A percentile compares a stretch with the other conserved stretches of the same genome.
phyloP scores from a whole-genome alignment of 1,140 invertebrate genomes.

The Melipona quadrifasciata region DNA sequence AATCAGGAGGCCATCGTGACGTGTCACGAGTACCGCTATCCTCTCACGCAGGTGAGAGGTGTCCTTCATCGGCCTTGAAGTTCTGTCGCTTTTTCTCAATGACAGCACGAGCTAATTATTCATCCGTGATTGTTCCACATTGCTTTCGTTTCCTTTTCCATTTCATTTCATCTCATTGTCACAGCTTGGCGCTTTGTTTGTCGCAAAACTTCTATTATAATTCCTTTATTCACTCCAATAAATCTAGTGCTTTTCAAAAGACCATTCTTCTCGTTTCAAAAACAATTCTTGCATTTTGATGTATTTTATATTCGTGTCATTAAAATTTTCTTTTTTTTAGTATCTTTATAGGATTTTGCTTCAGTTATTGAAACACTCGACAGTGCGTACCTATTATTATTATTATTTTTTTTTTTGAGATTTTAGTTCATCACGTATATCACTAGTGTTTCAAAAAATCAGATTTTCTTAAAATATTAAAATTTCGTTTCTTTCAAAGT shows the following conservation, averaged over 20 bases:
- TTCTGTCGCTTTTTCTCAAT: conserved; percentile 31
- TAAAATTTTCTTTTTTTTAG: not conserved
- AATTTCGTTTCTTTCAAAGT: not conserved
- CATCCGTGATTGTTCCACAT: conserved; percentile 22
- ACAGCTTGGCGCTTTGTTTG: not conserved
- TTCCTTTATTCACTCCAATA: not conserved
- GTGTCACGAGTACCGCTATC: conserved; percentile 60
- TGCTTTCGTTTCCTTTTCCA: conserved; percentile 3
- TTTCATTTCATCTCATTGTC: not conserved
- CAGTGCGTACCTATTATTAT: too few species aligned
- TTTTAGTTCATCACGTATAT: too few species aligned
- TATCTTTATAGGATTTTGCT: too few species aligned
- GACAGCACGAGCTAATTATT: conserved; percentile 44
- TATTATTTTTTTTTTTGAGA: too few species aligned
- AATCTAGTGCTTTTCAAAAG: not conserved
- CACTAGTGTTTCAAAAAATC: too few species aligned
- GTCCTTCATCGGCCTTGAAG: conserved; percentile 57
- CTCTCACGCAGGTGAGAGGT: conserved; percentile 58
- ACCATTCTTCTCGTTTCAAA: not conserved
- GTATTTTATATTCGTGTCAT: not conserved
- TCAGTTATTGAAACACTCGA: too few species aligned
- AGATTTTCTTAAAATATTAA: not conserved
- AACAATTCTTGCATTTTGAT: not conserved
- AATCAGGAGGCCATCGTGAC: conserved; percentile 52
- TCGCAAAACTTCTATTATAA: not conserved